Conservation (phyloP, 2,797 vertebrate species). For the Eospalax fontanierii region DNA sequence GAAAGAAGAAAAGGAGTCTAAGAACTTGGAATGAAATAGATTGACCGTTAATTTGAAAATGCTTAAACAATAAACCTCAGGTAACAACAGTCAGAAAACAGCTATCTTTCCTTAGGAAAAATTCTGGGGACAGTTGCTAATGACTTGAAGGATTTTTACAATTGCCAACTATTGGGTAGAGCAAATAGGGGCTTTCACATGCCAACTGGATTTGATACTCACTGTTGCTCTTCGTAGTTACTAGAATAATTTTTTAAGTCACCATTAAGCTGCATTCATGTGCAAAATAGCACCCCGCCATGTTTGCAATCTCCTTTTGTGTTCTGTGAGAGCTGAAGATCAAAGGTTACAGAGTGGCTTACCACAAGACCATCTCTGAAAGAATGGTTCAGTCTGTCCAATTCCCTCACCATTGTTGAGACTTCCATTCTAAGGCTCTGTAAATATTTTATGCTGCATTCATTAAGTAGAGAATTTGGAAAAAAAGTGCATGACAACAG, state of each 20-base stretch:
- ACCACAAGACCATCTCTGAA: background rate
- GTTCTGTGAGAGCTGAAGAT: background rate
- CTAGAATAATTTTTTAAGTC: background rate
- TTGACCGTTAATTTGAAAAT: no score
- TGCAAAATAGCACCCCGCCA: no score
- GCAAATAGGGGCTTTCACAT: no score
- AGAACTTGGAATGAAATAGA: no score
- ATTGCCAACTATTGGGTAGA: no score
- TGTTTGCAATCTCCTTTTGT: background rate
- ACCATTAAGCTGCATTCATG: background rate
- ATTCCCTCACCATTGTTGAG: background rate
- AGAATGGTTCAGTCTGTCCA: background rate
- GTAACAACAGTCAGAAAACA: no score
- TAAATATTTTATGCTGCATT: background rate
- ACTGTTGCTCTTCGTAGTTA: background rate
- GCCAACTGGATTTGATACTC: no score
- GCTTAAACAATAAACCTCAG: no score
- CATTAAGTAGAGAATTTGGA: slow-evolving; percentile 2
- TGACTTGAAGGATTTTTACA: no score
- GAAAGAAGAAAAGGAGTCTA: no score
- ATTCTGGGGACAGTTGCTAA: no score
- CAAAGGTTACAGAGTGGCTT: background rate
- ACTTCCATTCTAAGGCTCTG: background rate
- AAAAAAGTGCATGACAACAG: background rate
- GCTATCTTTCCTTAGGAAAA: no score